Evolutionary conservation across 2,888 invertebrate species (phyloP), one percentile per base, ranked within the genome.

Genomic region (Leptinotarsa tumamoca): DNA sequence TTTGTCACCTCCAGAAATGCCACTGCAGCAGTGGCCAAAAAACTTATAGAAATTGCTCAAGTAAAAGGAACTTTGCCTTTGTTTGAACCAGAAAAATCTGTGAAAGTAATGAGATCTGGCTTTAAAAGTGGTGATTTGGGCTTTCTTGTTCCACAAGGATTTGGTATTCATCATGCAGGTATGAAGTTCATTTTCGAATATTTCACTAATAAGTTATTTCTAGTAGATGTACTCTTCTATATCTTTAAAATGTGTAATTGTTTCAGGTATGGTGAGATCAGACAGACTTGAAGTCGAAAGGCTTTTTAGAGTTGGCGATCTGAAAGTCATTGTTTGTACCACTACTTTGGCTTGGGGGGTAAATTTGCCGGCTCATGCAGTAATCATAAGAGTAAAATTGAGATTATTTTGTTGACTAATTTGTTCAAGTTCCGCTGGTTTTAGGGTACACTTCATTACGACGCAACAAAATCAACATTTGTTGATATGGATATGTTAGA

Each of bases 311-410:
- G 95, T 95, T 74, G 98, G 98, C 0, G 92, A 94, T 79, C 93
- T 98, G 76, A 95, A 94, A 86, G 97, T 95, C 0, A 90, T 99
- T 2, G 95, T 98, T 13, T 99, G 99, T 87, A 99, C 99, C 0
- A 96, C 99, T 0, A 99, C 99, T 0, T 90, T 99, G 50, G 99
- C 99, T 43, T 99, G 99, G 99, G 99, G 99, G 82, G 99, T 99
- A 5, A 99, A 99, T 90, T 91, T 99, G 80, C 99, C 99, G 0
- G 99, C 99, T 0, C 98, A 99, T 87, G 98, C 97, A 50, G 99
- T 99, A 79, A 93, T 99, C 68, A 98, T 98, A 80, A 94, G 95
- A 89, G 96, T 96, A 89, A 88, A 89, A 73, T 52, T 51, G 17
- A 27, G 27, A 18, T 50, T 69, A 17, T 13, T 50, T 43, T 13